Conservation (phyloP, 2,888 invertebrate genomes). For the Conomelus anceps region DNA sequence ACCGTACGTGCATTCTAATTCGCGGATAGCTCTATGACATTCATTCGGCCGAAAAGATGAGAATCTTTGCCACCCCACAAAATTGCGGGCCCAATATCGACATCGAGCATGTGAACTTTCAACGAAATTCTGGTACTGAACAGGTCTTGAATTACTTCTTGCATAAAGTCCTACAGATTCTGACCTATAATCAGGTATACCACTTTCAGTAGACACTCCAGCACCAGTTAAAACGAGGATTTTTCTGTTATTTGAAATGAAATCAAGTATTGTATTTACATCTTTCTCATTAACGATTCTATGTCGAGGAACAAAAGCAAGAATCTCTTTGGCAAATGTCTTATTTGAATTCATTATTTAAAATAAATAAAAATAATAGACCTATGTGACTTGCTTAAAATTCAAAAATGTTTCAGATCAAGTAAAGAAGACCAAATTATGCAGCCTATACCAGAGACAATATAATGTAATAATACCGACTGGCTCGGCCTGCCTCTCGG, state of each 20-base stretch:
- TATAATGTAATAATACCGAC: too few relatives aligned
- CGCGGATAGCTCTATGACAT: conserved; percentile 63
- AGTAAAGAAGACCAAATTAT: too few relatives aligned
- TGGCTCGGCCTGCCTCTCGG: too few relatives aligned
- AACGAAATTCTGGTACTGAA: conserved; percentile 79
- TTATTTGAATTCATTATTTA: neutral
- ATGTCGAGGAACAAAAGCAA: neutral
- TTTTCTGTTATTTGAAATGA: neutral
- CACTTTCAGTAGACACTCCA: conserved; percentile 94
- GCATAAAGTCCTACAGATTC: conserved; percentile 86
- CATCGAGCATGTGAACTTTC: conserved; percentile 58
- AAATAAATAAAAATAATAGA: neutral
- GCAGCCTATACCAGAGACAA: too few relatives aligned
- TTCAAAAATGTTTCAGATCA: too few relatives aligned
- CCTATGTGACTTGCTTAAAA: too few relatives aligned
- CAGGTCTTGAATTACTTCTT: conserved; percentile 72
- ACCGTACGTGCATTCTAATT: conserved; percentile 53
- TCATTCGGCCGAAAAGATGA: conserved; percentile 70
- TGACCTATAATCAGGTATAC: conserved; percentile 91
- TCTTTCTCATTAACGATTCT: neutral
- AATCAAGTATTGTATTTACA: neutral
- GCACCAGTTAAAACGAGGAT: conserved; percentile 78
- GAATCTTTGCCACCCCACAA: conserved; percentile 78
- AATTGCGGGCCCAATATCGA: conserved; percentile 95
- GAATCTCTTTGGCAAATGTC: neutral